Evolutionary conservation across 2,888 invertebrate genomes (phyloP), one percentile per base, ranked within the genome.

Genomic region (Platycheirus albimanus): DNA sequence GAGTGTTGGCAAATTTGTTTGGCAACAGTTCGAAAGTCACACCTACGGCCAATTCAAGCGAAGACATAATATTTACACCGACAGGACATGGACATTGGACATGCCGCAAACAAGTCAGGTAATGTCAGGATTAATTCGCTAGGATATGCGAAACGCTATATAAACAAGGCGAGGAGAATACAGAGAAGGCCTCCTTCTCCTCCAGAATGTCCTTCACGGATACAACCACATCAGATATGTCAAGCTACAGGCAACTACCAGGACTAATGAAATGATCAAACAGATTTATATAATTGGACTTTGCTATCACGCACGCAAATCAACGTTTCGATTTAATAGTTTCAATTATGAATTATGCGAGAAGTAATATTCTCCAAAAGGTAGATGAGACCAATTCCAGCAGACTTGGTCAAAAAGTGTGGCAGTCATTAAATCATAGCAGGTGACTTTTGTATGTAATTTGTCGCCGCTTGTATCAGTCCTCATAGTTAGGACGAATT

Each of bases 261-360:
- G 20, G 20, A 64, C 76, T 78, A 72, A 78, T 74, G 72, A 69
- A 78, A 78, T 74, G 58, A 83, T 78, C 78, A 83, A 83, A 69
- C 72, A 78, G 83, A 77, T 83, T 83, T 78, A 83, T 83, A 74
- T 83, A 78, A 83, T 83, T 83, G 69, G 47, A 63, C 51, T 51
- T 56, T 56, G 70, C 58, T 49, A 70, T 80, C 76, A 76, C 64
- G 66, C 75, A 80, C 61, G 78, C 83, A 78, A 78, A 78, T 78
- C 83, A 83, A 64, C 74, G 64, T 78, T 83, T 78, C 83, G 56
- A 83, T 78, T 83, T 78, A 83, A 83, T 74, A 78, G 83, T 78
- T 78, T 83, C 83, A 83, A 83, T 83, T 83, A 83, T 83, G 69
- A 83, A 74, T 83, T 78, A 83, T 83, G 83, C 78, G 78, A 72